A percentile compares a stretch with the other conserved stretches of the same genome.
phyloP scores from a whole-genome alignment of 2,113 vertebrate genomes.

The Cheilinus undulatus region DNA sequence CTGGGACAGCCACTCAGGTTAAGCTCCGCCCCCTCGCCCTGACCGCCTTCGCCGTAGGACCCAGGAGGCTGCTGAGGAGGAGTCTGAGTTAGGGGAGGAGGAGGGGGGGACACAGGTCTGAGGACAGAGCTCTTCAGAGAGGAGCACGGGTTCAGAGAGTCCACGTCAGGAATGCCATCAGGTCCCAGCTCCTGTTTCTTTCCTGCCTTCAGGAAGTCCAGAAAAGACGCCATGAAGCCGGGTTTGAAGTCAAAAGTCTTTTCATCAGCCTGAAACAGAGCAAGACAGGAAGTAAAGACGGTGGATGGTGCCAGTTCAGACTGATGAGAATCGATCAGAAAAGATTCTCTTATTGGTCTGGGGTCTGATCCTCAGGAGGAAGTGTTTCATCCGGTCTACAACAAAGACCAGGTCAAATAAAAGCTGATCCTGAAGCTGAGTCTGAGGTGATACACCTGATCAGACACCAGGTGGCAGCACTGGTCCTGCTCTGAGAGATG shows the following conservation, averaged over 20 bases:
- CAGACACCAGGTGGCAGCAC: constrained; percentile 75
- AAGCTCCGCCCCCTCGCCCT: constrained; percentile 86
- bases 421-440: neutral
- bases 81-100: constrained; percentile 70
- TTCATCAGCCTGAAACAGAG: constrained; percentile 86
- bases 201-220: constrained; percentile 93
- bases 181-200: constrained; percentile 81
- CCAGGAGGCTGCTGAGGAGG: constrained; percentile 57
- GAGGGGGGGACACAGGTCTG: constrained; percentile 75
- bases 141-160: constrained; percentile 47
- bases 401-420: too few species aligned
- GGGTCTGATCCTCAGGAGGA: too few species aligned
- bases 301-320: too few species aligned
- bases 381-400: too few species aligned
- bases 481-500: constrained; percentile 58
- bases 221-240: constrained; percentile 93
- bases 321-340: too few species aligned
- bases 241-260: constrained; percentile 92
- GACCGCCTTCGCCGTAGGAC: constrained; percentile 73
- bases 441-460: constrained; percentile 47
- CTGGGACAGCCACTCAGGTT: constrained; percentile 89
- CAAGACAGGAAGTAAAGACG: too few species aligned
- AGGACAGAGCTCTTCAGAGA: constrained; percentile 78
- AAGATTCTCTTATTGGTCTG: too few species aligned
- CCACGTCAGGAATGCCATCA: constrained; percentile 47